phyloP scores from a whole-genome alignment of 2,888 invertebrate genomes.

The Digitonthophagus gazella region DNA sequence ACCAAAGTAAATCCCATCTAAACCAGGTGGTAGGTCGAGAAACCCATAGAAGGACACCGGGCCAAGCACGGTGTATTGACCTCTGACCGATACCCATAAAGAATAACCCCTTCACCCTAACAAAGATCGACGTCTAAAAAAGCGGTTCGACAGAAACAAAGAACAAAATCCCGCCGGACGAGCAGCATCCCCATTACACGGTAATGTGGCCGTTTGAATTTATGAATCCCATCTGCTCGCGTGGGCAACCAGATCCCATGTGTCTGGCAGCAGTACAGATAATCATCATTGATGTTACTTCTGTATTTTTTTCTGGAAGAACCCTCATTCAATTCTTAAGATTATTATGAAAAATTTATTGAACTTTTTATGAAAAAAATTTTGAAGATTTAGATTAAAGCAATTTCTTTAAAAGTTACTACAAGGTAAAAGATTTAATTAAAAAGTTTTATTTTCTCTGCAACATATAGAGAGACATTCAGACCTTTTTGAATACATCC shows the following conservation, averaged over 20 bases:
- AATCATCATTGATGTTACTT: no score
- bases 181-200: neutral
- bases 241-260: neutral
- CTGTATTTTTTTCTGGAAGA: neutral
- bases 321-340: neutral
- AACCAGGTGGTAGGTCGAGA: neutral
- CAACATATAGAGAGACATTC: no score
- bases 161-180: neutral
- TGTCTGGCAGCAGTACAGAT: neutral
- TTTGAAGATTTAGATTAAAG: no score
- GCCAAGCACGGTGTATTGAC: neutral
- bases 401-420: no score
- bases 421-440: no score
- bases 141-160: neutral
- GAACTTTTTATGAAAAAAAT: no score
- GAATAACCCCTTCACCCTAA: neutral
- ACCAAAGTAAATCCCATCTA: neutral
- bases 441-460: no score
- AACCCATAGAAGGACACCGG: neutral
- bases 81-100: neutral
- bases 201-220: neutral
- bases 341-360: no score
- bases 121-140: neutral
- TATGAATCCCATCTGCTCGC: neutral
- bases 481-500: no score